These are phyloP conservation scores for Protomyctophum bolini DNA, from an alignment of 2,113 vertebrate genomes.

Conservation along the genomic window DNA sequence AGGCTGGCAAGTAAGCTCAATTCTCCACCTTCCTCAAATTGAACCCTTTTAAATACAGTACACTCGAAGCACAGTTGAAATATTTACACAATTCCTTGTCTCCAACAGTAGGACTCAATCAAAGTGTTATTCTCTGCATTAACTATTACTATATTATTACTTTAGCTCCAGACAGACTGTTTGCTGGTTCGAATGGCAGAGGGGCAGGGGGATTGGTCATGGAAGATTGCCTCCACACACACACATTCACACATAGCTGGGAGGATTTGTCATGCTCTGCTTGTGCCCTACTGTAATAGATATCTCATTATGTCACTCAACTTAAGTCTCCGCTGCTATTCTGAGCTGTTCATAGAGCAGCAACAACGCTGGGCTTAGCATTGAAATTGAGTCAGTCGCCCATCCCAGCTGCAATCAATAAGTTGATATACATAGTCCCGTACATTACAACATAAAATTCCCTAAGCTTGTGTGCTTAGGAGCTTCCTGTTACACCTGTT, in stretches of 20 bases:
- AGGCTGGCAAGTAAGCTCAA: no score
- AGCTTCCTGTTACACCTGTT: no score
- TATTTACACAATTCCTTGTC: no score
- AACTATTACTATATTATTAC: no score
- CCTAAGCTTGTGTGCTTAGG: no score
- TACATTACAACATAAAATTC: neutral
- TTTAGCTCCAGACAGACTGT: neutral
- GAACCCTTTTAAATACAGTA: no score
- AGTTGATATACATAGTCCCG: constrained; percentile 42
- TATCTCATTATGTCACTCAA: constrained; percentile 49
- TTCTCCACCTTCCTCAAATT: no score
- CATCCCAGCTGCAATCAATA: constrained; percentile 36
- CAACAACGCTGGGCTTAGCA: constrained; percentile 47
- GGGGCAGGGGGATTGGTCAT: constrained; percentile 24
- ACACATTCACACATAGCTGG: constrained; percentile 14
- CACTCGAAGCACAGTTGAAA: no score
- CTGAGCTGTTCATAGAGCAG: constrained; percentile 64
- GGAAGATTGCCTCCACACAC: constrained; percentile 11
- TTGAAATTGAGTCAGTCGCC: constrained; percentile 42
- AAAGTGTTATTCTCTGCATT: no score
- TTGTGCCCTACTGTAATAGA: constrained; percentile 35
- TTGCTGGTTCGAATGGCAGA: neutral
- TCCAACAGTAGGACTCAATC: no score
- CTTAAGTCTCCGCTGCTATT: constrained; percentile 32
- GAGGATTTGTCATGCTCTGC: constrained; percentile 37